phyloP scores from a whole-genome alignment of 2,888 invertebrate genomes.

The Copidosoma aretas region DNA sequence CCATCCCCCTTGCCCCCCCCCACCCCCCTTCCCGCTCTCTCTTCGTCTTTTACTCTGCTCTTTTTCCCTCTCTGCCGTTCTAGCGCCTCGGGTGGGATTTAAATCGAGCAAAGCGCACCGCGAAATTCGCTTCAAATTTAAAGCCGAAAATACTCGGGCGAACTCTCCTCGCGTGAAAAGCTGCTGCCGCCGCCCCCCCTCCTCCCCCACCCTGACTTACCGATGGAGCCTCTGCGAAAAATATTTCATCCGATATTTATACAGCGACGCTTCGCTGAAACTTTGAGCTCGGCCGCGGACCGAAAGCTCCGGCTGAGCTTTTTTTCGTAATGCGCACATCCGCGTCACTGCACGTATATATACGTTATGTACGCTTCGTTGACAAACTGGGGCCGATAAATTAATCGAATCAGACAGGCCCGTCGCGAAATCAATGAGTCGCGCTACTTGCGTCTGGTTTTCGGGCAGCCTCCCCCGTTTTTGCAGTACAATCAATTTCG shows the following conservation, averaged over 20 bases:
- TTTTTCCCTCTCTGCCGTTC: constrained; percentile 18
- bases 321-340: constrained; percentile 57
- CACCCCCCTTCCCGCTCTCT: constrained; percentile 2
- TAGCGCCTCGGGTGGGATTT: constrained; percentile 48
- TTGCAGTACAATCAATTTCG: background rate
- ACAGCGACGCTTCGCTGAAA: constrained; percentile 31
- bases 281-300: constrained; percentile 37
- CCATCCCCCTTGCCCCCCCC: constrained; percentile 45
- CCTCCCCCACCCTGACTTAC: constrained; percentile 26
- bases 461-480: too few species aligned
- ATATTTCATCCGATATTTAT: constrained; percentile 55
- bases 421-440: constrained; percentile 59
- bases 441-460: constrained; percentile 49
- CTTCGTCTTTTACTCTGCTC: constrained; percentile 37
- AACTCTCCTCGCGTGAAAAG: background rate
- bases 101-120: constrained; percentile 51
- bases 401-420: constrained; percentile 48
- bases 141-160: constrained; percentile 52
- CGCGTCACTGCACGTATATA: too few species aligned
- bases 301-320: too few species aligned
- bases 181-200: background rate
- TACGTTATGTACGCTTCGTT: too few species aligned
- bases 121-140: constrained; percentile 54
- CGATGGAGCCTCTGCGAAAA: constrained; percentile 45
- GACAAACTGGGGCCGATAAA: constrained; percentile 58